A percentile compares a stretch with the other conserved stretches of the same genome.
Conservation (phyloP, 2,797 vertebrate species). For the Danio tinwini region DNA sequence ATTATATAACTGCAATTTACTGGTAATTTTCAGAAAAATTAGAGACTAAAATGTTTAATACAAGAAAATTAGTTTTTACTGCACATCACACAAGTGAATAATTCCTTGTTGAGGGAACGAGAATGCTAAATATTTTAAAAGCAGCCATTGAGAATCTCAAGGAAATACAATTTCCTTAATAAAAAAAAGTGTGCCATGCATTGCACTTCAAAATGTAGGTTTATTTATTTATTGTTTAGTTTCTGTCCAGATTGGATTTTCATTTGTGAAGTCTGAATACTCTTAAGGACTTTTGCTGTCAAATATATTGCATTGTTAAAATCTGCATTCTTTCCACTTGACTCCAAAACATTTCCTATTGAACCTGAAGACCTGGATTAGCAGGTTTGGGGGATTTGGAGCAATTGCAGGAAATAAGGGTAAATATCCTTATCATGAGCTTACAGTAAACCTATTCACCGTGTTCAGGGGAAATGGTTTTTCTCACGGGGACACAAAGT, state of each 20-base stretch:
- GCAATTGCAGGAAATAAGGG: background rate
- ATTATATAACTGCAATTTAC: too few species aligned
- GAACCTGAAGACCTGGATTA: slow-evolving; percentile 2
- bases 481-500: background rate
- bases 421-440: background rate
- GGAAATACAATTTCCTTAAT: too few species aligned
- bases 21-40: too few species aligned
- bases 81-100: too few species aligned
- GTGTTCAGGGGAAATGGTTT: background rate
- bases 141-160: too few species aligned
- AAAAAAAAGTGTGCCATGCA: too few species aligned
- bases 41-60: too few species aligned
- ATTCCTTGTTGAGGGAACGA: too few species aligned
- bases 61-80: too few species aligned
- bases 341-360: background rate
- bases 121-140: too few species aligned
- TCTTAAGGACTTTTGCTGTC: background rate
- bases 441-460: background rate
- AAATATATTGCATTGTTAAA: background rate
- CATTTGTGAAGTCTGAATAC: background rate
- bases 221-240: too few species aligned
- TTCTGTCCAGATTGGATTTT: background rate
- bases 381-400: background rate
- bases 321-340: background rate
- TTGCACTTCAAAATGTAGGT: too few species aligned